Evolutionary conservation across 2,888 invertebrate species (phyloP).

Genomic region (Nomada goodeniana): DNA sequence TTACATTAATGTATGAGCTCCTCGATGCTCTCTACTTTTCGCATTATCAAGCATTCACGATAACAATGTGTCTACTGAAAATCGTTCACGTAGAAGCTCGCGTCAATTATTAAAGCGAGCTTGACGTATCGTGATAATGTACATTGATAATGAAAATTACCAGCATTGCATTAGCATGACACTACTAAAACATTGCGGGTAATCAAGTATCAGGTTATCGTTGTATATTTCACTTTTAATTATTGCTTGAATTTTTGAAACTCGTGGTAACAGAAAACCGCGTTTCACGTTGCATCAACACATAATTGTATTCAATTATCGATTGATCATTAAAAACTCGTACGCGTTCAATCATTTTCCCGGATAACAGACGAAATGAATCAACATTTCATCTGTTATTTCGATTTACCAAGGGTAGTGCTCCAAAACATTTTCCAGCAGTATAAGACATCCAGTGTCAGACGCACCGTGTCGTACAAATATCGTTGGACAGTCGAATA

Average conservation of each 20-base stretch:
- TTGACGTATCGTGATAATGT: slow-evolving; percentile 1
- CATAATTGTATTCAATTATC: too few species aligned
- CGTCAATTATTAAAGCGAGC: not conserved
- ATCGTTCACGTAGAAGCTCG: not conserved
- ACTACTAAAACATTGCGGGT: not conserved
- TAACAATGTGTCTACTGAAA: not conserved
- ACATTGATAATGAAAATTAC: slow-evolving; percentile 14
- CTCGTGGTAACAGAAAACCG: not conserved
- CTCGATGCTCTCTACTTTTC: not conserved
- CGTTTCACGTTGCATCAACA: too few species aligned
- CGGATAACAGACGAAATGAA: too few species aligned
- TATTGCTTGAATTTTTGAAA: not conserved
- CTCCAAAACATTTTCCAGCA: too few species aligned
- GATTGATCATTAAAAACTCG: too few species aligned
- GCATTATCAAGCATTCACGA: not conserved
- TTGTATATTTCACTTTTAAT: slow-evolving; percentile 12
- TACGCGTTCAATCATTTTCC: too few species aligned
- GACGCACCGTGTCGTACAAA: slow-evolving; percentile 17
- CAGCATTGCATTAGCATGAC: slow-evolving; percentile 2
- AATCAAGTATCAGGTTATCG: not conserved
- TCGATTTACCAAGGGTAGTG: too few species aligned
- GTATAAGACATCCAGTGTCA: slow-evolving; percentile 38
- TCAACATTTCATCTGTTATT: too few species aligned
- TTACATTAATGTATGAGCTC: not conserved
- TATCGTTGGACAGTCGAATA: slow-evolving; percentile 26